phyloP scores from a whole-genome alignment of 1,140 invertebrate species.

The Cydia fagiglandana region DNA sequence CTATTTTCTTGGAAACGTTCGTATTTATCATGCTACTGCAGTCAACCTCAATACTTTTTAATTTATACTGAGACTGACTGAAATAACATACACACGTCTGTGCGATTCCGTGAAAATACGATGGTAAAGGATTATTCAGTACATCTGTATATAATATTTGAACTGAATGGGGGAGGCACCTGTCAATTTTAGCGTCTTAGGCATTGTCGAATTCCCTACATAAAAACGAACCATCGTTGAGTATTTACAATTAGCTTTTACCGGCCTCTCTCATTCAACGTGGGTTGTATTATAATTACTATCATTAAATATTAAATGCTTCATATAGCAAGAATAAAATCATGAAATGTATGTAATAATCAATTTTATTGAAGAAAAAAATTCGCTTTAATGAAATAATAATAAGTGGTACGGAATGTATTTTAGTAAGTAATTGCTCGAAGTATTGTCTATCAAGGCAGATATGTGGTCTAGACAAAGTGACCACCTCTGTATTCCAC shows the following conservation, averaged over 20 bases:
- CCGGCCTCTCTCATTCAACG: neutral
- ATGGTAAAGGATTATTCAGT: too few relatives aligned
- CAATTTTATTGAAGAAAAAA: neutral
- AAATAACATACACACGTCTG: too few relatives aligned
- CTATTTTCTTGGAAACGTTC: too few relatives aligned
- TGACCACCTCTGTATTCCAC: neutral
- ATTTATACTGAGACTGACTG: too few relatives aligned
- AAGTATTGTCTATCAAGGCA: neutral
- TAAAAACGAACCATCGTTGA: neutral
- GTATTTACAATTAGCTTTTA: neutral
- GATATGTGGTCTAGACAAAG: neutral
- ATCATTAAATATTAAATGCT: neutral
- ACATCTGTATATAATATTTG: neutral
- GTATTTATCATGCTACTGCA: too few relatives aligned
- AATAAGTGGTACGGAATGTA: neutral
- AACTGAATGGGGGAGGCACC: neutral
- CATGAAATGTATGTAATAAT: neutral
- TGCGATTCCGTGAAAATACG: too few relatives aligned
- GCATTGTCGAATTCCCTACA: neutral
- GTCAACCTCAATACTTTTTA: too few relatives aligned
- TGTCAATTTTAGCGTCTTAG: neutral
- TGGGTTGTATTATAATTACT: neutral
- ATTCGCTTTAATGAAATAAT: slow-evolving; percentile 11
- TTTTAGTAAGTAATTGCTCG: slow-evolving; percentile 7
- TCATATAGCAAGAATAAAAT: neutral